phyloP scores from a whole-genome alignment of 2,113 vertebrate genomes.

The Kobus ellipsiprymnus region DNA sequence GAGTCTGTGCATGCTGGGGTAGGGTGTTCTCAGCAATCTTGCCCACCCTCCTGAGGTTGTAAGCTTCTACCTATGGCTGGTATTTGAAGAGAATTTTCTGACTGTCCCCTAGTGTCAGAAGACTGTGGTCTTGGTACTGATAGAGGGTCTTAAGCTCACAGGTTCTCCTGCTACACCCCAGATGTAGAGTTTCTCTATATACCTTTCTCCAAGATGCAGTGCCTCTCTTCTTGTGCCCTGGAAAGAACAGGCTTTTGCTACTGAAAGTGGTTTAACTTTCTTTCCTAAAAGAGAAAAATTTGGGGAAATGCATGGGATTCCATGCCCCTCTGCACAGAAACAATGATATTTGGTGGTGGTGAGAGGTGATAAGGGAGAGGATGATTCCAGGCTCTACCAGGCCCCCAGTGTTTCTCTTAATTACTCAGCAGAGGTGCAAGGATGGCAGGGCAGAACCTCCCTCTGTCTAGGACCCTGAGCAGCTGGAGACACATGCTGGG shows the following conservation, averaged over 20 bases:
- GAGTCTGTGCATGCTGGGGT: accelerated
- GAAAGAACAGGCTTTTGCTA: neutral
- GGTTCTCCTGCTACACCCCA: neutral
- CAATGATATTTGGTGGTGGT: neutral
- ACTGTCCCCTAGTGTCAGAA: neutral
- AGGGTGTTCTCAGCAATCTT: neutral
- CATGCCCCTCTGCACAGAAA: neutral
- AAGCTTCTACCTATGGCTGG: too few relatives aligned
- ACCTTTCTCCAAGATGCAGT: neutral
- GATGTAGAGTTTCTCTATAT: neutral
- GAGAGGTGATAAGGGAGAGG: neutral
- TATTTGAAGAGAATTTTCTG: neutral
- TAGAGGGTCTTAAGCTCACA: neutral
- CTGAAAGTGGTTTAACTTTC: neutral
- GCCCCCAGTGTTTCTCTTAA: neutral
- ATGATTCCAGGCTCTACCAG: neutral
- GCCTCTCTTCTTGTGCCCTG: neutral
- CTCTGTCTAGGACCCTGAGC: neutral
- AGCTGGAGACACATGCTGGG: too few relatives aligned
- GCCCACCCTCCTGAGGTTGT: neutral
- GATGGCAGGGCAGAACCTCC: neutral
- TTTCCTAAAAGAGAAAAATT: neutral
- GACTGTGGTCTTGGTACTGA: neutral
- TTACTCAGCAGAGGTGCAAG: too few relatives aligned
- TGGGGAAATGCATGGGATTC: accelerated